phyloP scores from a whole-genome alignment of 2,797 vertebrate species.

The Gephyroberyx darwinii region DNA sequence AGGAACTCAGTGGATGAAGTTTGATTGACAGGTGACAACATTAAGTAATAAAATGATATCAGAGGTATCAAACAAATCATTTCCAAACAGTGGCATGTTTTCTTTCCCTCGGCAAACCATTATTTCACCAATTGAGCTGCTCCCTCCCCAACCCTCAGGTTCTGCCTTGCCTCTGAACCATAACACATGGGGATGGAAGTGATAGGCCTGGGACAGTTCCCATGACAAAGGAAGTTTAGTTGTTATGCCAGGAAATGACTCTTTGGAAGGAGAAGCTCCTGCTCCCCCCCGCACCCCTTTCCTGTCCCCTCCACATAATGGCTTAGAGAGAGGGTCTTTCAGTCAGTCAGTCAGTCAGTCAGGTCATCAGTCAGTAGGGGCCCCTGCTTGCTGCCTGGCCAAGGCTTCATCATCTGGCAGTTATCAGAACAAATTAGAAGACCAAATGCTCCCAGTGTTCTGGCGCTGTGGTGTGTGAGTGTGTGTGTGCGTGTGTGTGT shows the following conservation, averaged over 20 bases:
- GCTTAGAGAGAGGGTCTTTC: constrained; percentile 31
- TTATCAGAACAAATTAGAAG: constrained; percentile 76
- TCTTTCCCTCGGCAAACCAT: too few relatives aligned
- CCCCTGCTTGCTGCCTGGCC: constrained; percentile 25
- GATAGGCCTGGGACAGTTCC: constrained; percentile 43
- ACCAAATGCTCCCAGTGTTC: constrained; percentile 67
- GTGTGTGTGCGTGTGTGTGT: constrained; percentile 19
- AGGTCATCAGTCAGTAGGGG: constrained; percentile 22
- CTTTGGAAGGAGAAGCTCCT: constrained; percentile 39
- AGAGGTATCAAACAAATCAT: not conserved
- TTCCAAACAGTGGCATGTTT: not conserved
- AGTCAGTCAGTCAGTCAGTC: constrained; percentile 41
- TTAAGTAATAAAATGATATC: not conserved
- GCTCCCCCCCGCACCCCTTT: constrained; percentile 42
- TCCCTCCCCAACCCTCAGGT: constrained; percentile 13
- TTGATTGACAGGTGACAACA: too few relatives aligned
- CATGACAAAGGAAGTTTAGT: constrained; percentile 58
- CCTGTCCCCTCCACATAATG: constrained; percentile 51
- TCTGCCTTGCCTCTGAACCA: constrained; percentile 24
- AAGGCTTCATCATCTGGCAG: constrained; percentile 76
- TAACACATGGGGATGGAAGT: constrained; percentile 38
- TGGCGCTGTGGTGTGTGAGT: constrained; percentile 21
- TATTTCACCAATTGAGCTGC: not conserved
- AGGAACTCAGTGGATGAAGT: too few relatives aligned
- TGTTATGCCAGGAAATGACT: constrained; percentile 58